Evolutionary conservation across 2,888 invertebrate species (phyloP), one percentile per base, ranked within the genome.

Genomic region (Nebria brevicollis): DNA sequence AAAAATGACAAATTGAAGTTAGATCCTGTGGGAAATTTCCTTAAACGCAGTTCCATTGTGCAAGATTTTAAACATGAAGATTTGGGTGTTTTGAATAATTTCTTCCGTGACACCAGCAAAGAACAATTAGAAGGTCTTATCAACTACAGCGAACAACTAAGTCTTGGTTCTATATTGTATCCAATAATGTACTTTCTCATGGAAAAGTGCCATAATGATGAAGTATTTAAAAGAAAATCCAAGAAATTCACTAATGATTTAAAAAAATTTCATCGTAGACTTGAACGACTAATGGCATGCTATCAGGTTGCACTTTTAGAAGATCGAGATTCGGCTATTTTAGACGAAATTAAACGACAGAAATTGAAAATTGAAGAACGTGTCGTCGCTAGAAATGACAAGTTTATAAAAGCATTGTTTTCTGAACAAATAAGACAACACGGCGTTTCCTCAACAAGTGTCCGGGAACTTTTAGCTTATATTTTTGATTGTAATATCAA

Each of bases 381-480:
- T 25, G 11, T 54, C 11, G 72, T 77, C 10, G 64, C 10, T 15
- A 74, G 13, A 13, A 66, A 75, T 66, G 82, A 83, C 72, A 11
- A 82, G 73, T 74, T 66, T 43, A 42, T 83, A 42, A 34, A 82
- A 11, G 43, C 80, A 74, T 82, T 83, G 70, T 83, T 83, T 74
- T 65, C 25, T 25, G 64, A 80, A 15, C 82, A 83, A 75, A 72
- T 84, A 42, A 66, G n/a, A 65, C 64, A 80, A 73, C 74, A 82
- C 10, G 83, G 83, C 13, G 80, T 82, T 73, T 81, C 78, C 4
- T 81, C 83, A 20, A 43, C 75, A n/a, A 82, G 83, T 72, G 83
- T 83, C 66, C 66, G 83, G 66, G 83, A 82, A 82, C 77, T 84
- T n/a, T 77, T 84, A n/a, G 83, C 83, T 6, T 74, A 82, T 64